Evolutionary conservation across 2,888 invertebrate genomes (phyloP).

Genomic region (Dolichopus griseipennis): DNA sequence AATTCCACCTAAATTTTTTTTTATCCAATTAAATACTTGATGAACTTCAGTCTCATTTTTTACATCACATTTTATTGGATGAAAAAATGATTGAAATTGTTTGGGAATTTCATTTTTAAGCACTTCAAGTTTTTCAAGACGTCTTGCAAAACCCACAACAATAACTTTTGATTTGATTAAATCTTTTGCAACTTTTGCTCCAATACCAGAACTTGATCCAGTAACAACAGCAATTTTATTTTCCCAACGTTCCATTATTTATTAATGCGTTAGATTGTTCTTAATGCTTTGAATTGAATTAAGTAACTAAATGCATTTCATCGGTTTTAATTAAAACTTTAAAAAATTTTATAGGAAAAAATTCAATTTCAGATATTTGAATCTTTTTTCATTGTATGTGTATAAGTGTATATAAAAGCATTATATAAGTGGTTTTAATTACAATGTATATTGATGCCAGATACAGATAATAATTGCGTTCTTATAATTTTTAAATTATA

Average conservation of each 20-base stretch:
- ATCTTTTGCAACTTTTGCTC: conserved; percentile 43
- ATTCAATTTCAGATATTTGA: no score
- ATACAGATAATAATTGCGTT: no score
- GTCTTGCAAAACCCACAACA: conserved; percentile 49
- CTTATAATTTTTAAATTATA: no score
- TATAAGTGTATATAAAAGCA: no score
- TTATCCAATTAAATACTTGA: conserved; percentile 47
- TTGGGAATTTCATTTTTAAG: conserved; percentile 27
- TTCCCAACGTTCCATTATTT: conserved; percentile 47
- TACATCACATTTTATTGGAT: conserved; percentile 43
- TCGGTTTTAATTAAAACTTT: no score
- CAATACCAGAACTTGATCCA: conserved; percentile 56
- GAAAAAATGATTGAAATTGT: conserved; percentile 27
- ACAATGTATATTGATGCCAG: no score
- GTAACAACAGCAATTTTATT: conserved; percentile 55
- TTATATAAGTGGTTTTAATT: no score
- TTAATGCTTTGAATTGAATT: no score
- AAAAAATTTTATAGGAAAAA: no score
- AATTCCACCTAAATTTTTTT: conserved; percentile 46
- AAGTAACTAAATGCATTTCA: background rate
- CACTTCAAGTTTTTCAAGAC: conserved; percentile 39
- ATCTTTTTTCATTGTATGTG: no score
- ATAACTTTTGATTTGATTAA: conserved; percentile 46
- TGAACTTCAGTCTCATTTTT: conserved; percentile 48
- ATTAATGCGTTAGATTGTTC: background rate